phyloP scores from a whole-genome alignment of 2,888 invertebrate species.

The Thereva unica region DNA sequence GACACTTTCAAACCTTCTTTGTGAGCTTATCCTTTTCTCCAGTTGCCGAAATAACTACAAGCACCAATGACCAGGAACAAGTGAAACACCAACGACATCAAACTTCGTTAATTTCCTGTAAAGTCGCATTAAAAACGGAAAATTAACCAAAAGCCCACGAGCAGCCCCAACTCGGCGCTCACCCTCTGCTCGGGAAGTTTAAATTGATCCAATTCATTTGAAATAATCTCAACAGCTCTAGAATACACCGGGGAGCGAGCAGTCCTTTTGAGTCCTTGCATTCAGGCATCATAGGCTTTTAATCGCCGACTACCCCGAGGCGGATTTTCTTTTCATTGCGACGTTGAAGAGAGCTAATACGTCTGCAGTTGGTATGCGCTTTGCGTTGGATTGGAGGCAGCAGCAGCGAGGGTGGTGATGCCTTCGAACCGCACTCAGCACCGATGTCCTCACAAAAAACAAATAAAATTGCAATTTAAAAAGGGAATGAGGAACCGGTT shows the following conservation, averaged over 20 bases:
- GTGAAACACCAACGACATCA: too few relatives aligned
- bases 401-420: constrained; percentile 7
- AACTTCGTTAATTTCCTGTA: neutral
- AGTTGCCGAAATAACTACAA: too few relatives aligned
- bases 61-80: too few relatives aligned
- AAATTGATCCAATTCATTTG: constrained; percentile 38
- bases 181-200: constrained; percentile 10
- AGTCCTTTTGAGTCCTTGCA: constrained; percentile 3
- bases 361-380: neutral
- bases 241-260: constrained; percentile 9
- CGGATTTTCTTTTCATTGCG: constrained; percentile 31
- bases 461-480: constrained; percentile 40
- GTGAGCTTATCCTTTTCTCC: too few relatives aligned
- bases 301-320: constrained; percentile 24
- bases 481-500: constrained; percentile 17
- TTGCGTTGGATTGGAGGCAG: neutral
- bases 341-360: neutral
- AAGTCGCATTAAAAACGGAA: constrained; percentile 10
- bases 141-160: constrained; percentile 14
- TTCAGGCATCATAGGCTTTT: constrained; percentile 11
- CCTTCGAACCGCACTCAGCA: neutral
- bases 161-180: neutral
- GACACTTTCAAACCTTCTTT: too few relatives aligned
- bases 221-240: constrained; percentile 31
- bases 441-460: constrained; percentile 14